Percentiles rank a stretch among this genome's conserved stretches.
phyloP scores from a whole-genome alignment of 2,113 vertebrate species.

The Gila orcuttii region DNA sequence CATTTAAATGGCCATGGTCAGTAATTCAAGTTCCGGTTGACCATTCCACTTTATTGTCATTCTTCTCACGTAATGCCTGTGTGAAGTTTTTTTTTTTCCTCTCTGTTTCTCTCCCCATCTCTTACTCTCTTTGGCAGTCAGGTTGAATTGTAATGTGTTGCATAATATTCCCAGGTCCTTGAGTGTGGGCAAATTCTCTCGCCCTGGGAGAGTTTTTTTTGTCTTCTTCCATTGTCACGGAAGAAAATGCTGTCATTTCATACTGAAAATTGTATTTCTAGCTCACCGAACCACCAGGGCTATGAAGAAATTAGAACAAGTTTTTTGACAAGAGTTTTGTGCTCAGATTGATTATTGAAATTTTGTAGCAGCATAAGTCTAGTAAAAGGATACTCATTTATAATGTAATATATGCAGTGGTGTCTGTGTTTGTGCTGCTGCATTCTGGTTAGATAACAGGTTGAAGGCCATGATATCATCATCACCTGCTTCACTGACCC shows the following conservation, averaged over 20 bases:
- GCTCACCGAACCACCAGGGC: neutral
- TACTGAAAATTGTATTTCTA: slow-evolving; percentile 9
- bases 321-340: neutral
- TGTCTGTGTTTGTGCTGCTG: neutral
- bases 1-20: too few species aligned
- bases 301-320: neutral
- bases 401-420: neutral
- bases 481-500: slow-evolving; percentile 4
- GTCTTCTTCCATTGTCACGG: neutral
- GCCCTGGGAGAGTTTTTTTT: neutral
- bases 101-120: neutral
- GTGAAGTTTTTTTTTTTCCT: neutral
- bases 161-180: slow-evolving; percentile 32
- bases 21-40: neutral
- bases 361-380: neutral
- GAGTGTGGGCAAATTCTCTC: slow-evolving; percentile 4
- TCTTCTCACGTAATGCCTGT: neutral
- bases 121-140: neutral
- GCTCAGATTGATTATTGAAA: neutral
- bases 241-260: slow-evolving; percentile 16
- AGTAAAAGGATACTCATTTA: neutral
- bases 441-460: neutral
- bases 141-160: slow-evolving; percentile 36
- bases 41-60: neutral
- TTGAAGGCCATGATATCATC: neutral